These are phyloP conservation scores for Hypsibius dujardini DNA, from an alignment of 1,140 invertebrate genomes.

Conservation along the genomic window DNA sequence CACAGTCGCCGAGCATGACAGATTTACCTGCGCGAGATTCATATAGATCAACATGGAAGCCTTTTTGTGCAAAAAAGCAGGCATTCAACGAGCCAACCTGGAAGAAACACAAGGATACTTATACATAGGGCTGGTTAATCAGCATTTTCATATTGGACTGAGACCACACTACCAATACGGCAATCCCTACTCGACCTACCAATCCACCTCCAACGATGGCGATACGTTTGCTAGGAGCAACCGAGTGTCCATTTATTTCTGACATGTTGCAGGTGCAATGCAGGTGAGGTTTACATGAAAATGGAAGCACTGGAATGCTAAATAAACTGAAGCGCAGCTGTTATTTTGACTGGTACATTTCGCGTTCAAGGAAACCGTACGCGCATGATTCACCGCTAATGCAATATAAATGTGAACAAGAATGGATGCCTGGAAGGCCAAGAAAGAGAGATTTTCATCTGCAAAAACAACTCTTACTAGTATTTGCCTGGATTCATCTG, in stretches of 20 bases:
- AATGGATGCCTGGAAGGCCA: background rate
- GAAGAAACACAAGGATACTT: constrained; percentile 25
- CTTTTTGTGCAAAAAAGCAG: constrained; percentile 62
- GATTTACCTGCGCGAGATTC: constrained; percentile 66
- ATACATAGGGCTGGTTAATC: background rate
- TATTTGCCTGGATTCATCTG: background rate
- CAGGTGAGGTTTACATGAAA: too few species aligned
- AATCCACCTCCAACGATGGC: constrained; percentile 44
- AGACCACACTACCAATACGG: background rate
- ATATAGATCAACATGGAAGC: constrained; percentile 62
- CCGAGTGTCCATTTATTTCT: background rate
- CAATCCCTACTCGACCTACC: constrained; percentile 34
- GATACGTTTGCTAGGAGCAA: constrained; percentile 27
- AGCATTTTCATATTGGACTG: background rate
- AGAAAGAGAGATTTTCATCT: background rate
- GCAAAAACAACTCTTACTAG: background rate
- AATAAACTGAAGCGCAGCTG: too few species aligned
- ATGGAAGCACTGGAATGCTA: too few species aligned
- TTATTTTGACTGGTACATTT: background rate
- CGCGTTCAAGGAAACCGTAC: background rate
- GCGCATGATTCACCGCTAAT: background rate
- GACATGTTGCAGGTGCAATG: background rate
- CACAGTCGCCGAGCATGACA: background rate
- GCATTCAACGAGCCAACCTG: constrained; percentile 75
- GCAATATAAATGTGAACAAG: background rate